These are phyloP conservation scores for Sparidentex hasta DNA, from an alignment of 2,797 vertebrate genomes.

Conservation along the genomic window DNA sequence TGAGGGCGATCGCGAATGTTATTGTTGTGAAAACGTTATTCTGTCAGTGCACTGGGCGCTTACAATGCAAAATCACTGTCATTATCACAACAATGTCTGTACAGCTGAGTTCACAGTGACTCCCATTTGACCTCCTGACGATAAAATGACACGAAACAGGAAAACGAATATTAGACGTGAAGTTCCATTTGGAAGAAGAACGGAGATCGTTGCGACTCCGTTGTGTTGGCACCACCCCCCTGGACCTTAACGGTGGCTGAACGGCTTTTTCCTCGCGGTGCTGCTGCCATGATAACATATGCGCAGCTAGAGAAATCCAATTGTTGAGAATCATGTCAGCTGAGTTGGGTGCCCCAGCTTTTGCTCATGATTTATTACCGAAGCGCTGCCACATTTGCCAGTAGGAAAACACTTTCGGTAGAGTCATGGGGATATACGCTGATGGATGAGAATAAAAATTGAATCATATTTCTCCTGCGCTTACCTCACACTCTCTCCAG, in stretches of 20 bases:
- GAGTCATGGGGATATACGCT: constrained; percentile 75
- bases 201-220: not conserved
- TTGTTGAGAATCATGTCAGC: constrained; percentile 75
- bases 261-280: constrained; percentile 24
- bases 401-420: constrained; percentile 81
- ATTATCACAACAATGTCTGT: not conserved
- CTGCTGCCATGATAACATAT: constrained; percentile 66
- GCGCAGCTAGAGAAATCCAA: constrained; percentile 70
- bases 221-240: not conserved
- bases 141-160: not conserved
- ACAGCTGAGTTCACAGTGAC: not conserved
- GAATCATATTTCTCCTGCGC: constrained; percentile 69
- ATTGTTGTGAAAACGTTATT: constrained; percentile 16
- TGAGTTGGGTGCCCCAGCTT: constrained; percentile 67
- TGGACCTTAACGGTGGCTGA: constrained; percentile 17
- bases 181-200: not conserved
- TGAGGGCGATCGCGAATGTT: constrained; percentile 19
- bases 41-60: not conserved
- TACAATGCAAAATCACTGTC: constrained; percentile 4
- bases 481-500: constrained; percentile 41
- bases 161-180: not conserved
- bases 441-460: constrained; percentile 82
- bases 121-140: not conserved
- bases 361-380: constrained; percentile 83
- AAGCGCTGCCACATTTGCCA: constrained; percentile 80